Evolutionary conservation across 2,888 invertebrate species (phyloP).

Genomic region (Augiades crinisus): DNA sequence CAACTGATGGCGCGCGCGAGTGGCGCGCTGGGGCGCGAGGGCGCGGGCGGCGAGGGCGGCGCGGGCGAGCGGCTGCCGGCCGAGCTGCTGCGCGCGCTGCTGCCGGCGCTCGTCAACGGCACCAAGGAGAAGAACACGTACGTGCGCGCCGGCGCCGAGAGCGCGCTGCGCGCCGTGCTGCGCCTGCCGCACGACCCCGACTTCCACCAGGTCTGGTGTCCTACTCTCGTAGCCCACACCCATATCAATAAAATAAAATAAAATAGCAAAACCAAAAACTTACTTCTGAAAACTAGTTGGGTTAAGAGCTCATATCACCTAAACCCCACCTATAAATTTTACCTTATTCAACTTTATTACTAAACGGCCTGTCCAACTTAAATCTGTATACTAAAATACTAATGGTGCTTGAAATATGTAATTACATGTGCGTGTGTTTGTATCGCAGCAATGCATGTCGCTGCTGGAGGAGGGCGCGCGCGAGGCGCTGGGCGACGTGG

Average conservation of each 20-base stretch:
- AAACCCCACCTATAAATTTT: too few species aligned
- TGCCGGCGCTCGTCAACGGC: conserved; percentile 97
- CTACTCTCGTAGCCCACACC: too few species aligned
- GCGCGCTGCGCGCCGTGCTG: conserved; percentile 93
- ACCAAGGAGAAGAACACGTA: conserved; percentile 99
- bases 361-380: too few species aligned
- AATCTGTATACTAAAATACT: too few species aligned
- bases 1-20: conserved; percentile 92
- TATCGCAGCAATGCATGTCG: conserved; percentile 86
- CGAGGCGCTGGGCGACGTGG: conserved; percentile 94
- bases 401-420: too few species aligned
- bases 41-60: conserved; percentile 51
- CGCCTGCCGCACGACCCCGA: conserved; percentile 88
- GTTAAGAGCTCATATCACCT: too few species aligned
- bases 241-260: too few species aligned
- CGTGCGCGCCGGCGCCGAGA: conserved; percentile 96
- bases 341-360: too few species aligned
- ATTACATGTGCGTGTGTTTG: too few species aligned
- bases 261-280: too few species aligned
- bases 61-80: conserved; percentile 64
- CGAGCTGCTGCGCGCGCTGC: conserved; percentile 87
- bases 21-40: conserved; percentile 84
- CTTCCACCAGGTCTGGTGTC: conserved; percentile 88
- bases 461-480: conserved; percentile 93
- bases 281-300: too few species aligned